These are phyloP conservation scores for Drosophila paucipuncta DNA, from an alignment of 2,888 invertebrate genomes.

Conservation along the genomic window DNA sequence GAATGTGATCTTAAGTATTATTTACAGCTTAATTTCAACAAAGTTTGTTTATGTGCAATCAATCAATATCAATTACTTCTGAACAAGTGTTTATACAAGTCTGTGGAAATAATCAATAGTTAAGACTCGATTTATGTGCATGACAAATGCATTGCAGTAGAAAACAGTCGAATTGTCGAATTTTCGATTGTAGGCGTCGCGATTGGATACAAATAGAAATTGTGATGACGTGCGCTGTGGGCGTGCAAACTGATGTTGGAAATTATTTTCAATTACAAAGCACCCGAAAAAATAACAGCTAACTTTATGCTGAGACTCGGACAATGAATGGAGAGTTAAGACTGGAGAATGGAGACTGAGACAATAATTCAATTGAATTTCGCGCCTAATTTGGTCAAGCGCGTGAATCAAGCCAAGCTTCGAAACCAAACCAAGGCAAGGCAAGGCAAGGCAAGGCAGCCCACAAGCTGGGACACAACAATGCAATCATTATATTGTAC, in stretches of 20 bases:
- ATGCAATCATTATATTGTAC: slow-evolving; percentile 38
- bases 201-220: slow-evolving; percentile 22
- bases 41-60: neutral
- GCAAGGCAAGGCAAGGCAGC: slow-evolving; percentile 27
- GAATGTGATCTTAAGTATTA: neutral
- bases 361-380: slow-evolving; percentile 70
- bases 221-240: slow-evolving; percentile 22
- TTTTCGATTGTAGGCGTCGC: slow-evolving; percentile 17
- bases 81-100: slow-evolving; percentile 8
- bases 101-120: slow-evolving; percentile 13
- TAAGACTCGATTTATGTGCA: slow-evolving; percentile 10
- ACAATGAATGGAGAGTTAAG: neutral
- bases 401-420: slow-evolving; percentile 51
- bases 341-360: slow-evolving; percentile 18
- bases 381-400: slow-evolving; percentile 71
- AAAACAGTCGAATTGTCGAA: neutral
- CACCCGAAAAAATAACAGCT: slow-evolving; percentile 12
- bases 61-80: slow-evolving; percentile 27
- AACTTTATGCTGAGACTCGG: slow-evolving; percentile 2
- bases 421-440: slow-evolving; percentile 16
- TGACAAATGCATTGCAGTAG: slow-evolving; percentile 18
- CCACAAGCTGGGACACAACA: slow-evolving; percentile 48
- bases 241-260: slow-evolving; percentile 43
- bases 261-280: slow-evolving; percentile 51
- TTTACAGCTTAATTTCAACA: neutral